Evolutionary conservation across 2,888 invertebrate species (phyloP), one percentile per base, ranked within the genome.

Genomic region (Tiliacea aurago): DNA sequence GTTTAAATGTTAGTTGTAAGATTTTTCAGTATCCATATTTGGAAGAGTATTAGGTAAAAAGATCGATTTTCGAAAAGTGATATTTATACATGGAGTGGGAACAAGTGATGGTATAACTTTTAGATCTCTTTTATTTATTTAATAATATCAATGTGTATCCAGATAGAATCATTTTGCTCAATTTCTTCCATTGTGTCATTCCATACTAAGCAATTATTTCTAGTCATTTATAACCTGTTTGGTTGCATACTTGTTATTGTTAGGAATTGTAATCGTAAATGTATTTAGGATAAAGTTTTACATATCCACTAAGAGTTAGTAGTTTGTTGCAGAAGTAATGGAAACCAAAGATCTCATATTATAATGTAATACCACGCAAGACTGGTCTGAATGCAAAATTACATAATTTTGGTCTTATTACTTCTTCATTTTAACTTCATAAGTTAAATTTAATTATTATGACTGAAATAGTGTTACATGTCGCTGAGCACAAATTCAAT

Each of bases 161-260:
- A 75, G 37, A 74, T 83, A 78, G 61, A 81, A 86, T 88, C 0
- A 59, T 81, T 81, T 90, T 89, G 90, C 90, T 91, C 90, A 92
- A 91, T 79, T 81, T 87, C 90, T 90, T 90, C 87, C 85, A 86
- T 74, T 77, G 70, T 81, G 81, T 84, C 84, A 83, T 86, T 88
- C 78, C 82, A 83, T 87, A 85, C 78, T 78, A 71, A 72, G 70
- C 66, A 77, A 79, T 86, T 88, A 88, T 87, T 87, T 90, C 89
- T 86, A 70, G 77, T 86, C 84, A 82, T 81, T 77, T 83, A 72
- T 37, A 82, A 80, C 75, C 74, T 51, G 62, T 80, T 82, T 82
- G 84, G 78, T 84, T 84, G 84, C 70, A 64, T 85, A 68, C 76
- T 79, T 82, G 73, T 76, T 80, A 80, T 68, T 81, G 55, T 81